These are phyloP conservation scores for Anniella stebbinsi DNA, from an alignment of 2,797 vertebrate genomes.

Conservation along the genomic window DNA sequence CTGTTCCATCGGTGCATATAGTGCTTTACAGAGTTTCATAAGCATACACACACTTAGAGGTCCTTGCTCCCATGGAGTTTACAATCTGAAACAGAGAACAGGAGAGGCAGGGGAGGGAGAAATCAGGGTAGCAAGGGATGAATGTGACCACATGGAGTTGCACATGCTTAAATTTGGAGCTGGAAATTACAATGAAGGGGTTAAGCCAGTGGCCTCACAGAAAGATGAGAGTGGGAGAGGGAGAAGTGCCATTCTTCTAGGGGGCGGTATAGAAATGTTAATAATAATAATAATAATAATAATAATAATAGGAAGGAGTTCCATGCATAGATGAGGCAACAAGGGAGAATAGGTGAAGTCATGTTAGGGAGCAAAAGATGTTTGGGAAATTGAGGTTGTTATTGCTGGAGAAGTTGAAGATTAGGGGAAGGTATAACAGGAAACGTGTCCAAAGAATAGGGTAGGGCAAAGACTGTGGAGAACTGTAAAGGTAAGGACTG, in stretches of 20 bases:
- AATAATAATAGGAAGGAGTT: too few relatives aligned
- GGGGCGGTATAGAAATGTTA: too few relatives aligned
- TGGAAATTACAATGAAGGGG: background rate
- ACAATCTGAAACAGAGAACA: background rate
- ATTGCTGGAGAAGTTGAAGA: background rate
- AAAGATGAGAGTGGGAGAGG: background rate
- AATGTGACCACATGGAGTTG: background rate
- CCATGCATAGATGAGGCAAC: background rate
- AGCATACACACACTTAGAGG: background rate
- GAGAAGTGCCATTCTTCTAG: too few relatives aligned
- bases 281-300: too few relatives aligned
- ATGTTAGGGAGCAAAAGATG: background rate
- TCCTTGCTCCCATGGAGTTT: background rate
- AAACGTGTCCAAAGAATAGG: background rate
- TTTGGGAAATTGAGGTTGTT: background rate
- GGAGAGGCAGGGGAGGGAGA: background rate
- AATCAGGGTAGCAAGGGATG: background rate
- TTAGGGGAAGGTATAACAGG: background rate
- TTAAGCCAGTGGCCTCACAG: background rate
- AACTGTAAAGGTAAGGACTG: background rate
- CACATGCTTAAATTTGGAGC: background rate
- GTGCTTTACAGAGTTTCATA: background rate
- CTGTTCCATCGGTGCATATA: background rate
- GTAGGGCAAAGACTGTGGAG: background rate
- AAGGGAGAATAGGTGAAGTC: background rate